phyloP scores from a whole-genome alignment of 2,113 vertebrate genomes.

The Hydropotes inermis region DNA sequence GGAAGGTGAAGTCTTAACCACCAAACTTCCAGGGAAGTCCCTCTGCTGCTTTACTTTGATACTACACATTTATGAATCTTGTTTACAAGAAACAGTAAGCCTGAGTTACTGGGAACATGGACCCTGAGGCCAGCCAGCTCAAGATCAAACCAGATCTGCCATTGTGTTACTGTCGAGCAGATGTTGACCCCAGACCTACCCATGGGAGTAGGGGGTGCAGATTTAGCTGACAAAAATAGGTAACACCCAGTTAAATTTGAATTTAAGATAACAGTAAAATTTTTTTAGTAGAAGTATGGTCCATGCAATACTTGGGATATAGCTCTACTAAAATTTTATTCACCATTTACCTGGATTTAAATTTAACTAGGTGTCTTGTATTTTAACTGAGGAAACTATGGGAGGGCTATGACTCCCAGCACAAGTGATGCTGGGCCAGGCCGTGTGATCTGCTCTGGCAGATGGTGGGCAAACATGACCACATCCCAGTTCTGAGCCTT shows the following conservation, averaged over 20 bases:
- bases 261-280: neutral
- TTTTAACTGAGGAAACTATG: neutral
- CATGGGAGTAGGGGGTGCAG: neutral
- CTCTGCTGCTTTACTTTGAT: neutral
- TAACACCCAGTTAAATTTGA: neutral
- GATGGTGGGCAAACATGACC: accelerated
- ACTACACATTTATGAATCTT: neutral
- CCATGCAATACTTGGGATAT: neutral
- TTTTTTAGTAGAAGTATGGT: neutral
- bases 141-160: neutral
- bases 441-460: neutral
- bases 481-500: neutral
- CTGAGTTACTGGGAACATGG: accelerated
- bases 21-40: neutral
- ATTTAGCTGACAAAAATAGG: neutral
- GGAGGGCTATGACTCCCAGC: neutral
- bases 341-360: neutral
- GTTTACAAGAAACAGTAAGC: neutral
- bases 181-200: accelerated
- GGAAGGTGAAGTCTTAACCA: neutral
- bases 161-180: neutral
- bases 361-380: neutral
- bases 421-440: neutral
- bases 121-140: neutral
- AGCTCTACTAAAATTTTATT: neutral